Evolutionary conservation across 2,113 vertebrate genomes (phyloP), one percentile per base, ranked within the genome.

Genomic region (Xerus inauris): DNA sequence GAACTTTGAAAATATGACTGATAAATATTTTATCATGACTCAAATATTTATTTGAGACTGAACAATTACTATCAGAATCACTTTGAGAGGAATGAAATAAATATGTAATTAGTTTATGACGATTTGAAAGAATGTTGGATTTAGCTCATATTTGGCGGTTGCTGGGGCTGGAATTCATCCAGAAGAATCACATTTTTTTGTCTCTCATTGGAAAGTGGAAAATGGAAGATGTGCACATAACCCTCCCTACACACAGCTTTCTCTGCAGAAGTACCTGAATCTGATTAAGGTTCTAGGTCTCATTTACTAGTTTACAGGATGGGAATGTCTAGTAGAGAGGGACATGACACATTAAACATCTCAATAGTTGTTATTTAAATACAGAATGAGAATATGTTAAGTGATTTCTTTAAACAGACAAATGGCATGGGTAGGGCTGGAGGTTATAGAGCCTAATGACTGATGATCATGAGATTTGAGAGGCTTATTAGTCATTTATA

Each of bases 21-120:
- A 11, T 42, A 75, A 45, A 19, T 26, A n/a, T n/a, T n/a, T n/a
- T n/a, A n/a, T n/a, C n/a, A n/a, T n/a, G n/a, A n/a, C n/a, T n/a
- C n/a, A n/a, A 22, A 26, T 51, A 42, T 24, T 67, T 65, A 42
- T 28, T 45, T 45, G 45, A 67, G 79, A 65, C 54, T 42, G 64
- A 79, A 65, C 3, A 67, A 0, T 54, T 65, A 51, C 35, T 0
- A 14, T 54, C 71, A 77, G 51, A 38, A 47, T 91, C 64, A 57
- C n/a, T 91, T 80, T 24, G n/a, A 72, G 32, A 73, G 32, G 75
- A 65, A n/a, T 86, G 64, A 71, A 80, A 94, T 26, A 89, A 17
- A 40, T 11, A 1, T 28, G 38, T 3, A 7, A 0, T 80, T 57
- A 7, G 3, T 71, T 83, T 64, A 24, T 16, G n/a, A 13, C 32